Base-by-base conservation (phyloP, 2,888 invertebrate genomes). In the Drosophila tanythrix region DNA sequence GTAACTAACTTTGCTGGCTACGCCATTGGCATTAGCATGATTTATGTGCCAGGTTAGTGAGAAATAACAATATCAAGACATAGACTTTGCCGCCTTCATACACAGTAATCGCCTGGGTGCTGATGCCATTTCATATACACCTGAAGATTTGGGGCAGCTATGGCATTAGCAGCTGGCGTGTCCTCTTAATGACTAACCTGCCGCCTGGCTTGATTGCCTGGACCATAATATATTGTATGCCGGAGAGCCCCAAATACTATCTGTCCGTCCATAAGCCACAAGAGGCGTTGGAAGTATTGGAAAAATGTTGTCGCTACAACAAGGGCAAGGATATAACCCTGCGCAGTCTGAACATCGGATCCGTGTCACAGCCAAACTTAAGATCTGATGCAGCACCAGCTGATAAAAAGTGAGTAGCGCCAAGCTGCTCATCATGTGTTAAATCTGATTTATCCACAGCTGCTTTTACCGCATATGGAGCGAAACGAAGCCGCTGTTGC, bases 191-290 rank as follows among this genome's bases (percentile, higher is more conserved):
- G 15, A 6, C 40, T 7, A 61, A 68, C 48, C 10, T 71, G 35
- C 8, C 75, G 36, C 76, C 81, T 8, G 81, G 81, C 11, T 4
- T 81, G 0, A 13, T 79, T 2, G 38, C 71, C 0, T 46, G 46
- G 15, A 5, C 65, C 10, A 29, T 70, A 0, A 1, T 79, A 2
- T 56, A 13, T 0, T 27, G 1, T 5, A 31, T 76, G 63, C 81
- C 81, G 2, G 81, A 81, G 60, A 76, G 81, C 56, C 65, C 81
- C 51, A 81, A 79, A 58, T 81, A 36, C 38, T 69, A 68, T 10
- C 18, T 74, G 6, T 76, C 79, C 0, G 35, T 70, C 18, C 35
- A 60, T 29, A 57, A 58, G 36, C 3, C 27, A 1, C 4, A 31
- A 2, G 52, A 70, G 51, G 81, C 78, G 3, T 15, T 64, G 21